A percentile compares a stretch with the other conserved stretches of the same genome.
Evolutionary conservation across 1,140 invertebrate genomes (phyloP).

Genomic region (Apis dorsata): DNA sequence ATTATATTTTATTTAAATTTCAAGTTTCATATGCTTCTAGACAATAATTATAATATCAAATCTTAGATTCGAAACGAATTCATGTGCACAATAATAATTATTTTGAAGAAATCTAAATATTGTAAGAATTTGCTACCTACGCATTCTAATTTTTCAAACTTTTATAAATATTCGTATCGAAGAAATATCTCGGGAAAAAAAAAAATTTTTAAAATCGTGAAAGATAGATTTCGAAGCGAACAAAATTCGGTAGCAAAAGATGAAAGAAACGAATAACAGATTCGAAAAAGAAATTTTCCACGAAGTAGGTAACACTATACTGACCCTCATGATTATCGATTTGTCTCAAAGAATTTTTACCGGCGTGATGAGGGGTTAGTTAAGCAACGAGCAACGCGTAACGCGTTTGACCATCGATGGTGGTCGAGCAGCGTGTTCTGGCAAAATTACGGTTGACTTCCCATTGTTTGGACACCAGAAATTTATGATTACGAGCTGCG

Average conservation of each 20-base stretch:
- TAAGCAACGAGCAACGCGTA: conserved; percentile 17
- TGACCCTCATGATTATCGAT: not conserved
- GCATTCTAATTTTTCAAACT: not conserved
- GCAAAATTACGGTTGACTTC: conserved; percentile 52
- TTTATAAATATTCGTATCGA: not conserved
- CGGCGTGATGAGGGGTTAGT: not conserved
- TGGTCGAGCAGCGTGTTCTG: conserved; percentile 11
- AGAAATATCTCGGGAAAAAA: not conserved
- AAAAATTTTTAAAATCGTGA: not conserved
- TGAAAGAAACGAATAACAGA: not conserved
- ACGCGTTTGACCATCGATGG: conserved; percentile 31
- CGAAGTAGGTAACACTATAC: not conserved
- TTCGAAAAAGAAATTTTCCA: not conserved
- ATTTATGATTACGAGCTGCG: conserved; percentile 52
- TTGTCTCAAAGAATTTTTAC: conserved; percentile 4
- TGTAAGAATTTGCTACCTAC: not conserved
- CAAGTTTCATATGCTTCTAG: not conserved
- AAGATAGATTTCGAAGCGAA: not conserved
- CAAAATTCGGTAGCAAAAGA: not conserved
- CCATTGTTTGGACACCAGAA: conserved; percentile 52
- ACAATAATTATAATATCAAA: too few species aligned
- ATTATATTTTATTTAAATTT: too few species aligned
- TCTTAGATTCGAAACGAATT: too few species aligned
- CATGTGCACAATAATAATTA: not conserved
- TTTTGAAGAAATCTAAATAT: not conserved